phyloP scores from a whole-genome alignment of 2,888 invertebrate species.

The Seladonia tumulorum region DNA sequence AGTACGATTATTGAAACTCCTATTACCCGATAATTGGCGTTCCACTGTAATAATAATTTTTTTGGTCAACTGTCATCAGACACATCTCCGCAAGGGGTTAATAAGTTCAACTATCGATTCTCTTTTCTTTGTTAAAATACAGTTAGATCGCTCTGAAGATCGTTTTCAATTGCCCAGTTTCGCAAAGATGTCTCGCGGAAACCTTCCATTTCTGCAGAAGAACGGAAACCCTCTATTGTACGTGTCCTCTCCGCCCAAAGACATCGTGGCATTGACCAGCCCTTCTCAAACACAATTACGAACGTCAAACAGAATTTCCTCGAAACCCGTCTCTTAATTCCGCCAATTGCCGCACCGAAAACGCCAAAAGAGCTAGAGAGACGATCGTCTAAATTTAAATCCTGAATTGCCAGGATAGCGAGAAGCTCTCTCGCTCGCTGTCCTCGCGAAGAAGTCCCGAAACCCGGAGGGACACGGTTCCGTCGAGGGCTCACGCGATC shows the following conservation, averaged over 20 bases:
- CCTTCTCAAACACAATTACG: background rate
- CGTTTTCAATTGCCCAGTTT: background rate
- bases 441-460: background rate
- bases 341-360: background rate
- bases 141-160: background rate
- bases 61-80: too few species aligned
- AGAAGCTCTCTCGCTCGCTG: background rate
- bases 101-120: background rate
- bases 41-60: background rate
- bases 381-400: background rate
- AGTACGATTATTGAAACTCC: too few species aligned
- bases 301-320: background rate
- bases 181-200: background rate
- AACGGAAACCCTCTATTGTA: background rate
- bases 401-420: background rate
- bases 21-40: too few species aligned
- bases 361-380: background rate
- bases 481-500: constrained; percentile 50
- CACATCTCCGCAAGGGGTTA: background rate
- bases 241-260: background rate
- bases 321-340: background rate
- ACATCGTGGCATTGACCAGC: background rate
- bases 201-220: background rate
- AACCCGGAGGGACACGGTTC: background rate
- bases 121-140: background rate